A percentile compares a stretch with the other conserved stretches of the same genome.
Evolutionary conservation across 2,888 invertebrate species (phyloP).

Genomic region (Leptogaster cylindrica): DNA sequence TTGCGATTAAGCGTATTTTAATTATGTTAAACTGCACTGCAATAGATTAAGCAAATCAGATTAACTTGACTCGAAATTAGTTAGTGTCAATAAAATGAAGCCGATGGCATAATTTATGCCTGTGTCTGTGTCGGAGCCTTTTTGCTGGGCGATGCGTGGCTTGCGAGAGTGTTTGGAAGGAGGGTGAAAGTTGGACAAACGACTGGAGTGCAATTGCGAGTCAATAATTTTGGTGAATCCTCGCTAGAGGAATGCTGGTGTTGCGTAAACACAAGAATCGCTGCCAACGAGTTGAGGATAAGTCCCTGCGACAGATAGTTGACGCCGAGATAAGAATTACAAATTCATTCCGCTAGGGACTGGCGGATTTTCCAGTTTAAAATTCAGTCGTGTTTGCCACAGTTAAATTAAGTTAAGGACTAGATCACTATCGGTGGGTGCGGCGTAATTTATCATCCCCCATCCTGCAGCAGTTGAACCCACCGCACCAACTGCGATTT

Average conservation of each 20-base stretch:
- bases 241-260: neutral
- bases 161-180: too few species aligned
- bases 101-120: slow-evolving; percentile 23
- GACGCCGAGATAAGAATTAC: slow-evolving; percentile 7
- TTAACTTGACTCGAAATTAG: slow-evolving; percentile 23
- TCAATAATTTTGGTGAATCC: neutral
- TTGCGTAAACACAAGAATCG: neutral
- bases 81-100: slow-evolving; percentile 29
- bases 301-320: neutral
- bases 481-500: neutral
- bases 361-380: slow-evolving; percentile 10
- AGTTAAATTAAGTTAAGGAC: slow-evolving; percentile 25
- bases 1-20: slow-evolving; percentile 34
- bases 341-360: neutral
- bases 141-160: too few species aligned
- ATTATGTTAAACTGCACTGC: slow-evolving; percentile 30
- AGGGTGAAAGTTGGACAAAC: too few species aligned
- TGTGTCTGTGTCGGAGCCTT: slow-evolving; percentile 15
- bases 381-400: slow-evolving; percentile 15
- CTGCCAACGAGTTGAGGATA: neutral
- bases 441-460: slow-evolving; percentile 26
- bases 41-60: slow-evolving; percentile 35
- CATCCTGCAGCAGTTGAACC: neutral
- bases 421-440: slow-evolving; percentile 23
- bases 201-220: neutral